Evolutionary conservation across 2,113 vertebrate species (phyloP).

Genomic region (Pipra filicauda): DNA sequence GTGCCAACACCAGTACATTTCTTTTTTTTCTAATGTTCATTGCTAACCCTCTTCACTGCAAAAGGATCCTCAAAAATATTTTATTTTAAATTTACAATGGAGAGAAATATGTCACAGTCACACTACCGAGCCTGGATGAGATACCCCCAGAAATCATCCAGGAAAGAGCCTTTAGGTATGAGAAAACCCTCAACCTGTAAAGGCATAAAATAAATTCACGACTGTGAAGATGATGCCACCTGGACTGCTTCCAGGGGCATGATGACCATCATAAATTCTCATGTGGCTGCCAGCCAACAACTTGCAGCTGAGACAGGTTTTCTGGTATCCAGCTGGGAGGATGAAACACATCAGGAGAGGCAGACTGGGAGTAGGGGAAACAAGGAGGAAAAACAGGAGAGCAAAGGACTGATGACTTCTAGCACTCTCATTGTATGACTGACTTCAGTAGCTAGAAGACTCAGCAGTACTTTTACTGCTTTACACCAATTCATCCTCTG

Average conservation of each 20-base stretch:
- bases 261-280: conserved; percentile 17
- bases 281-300: conserved; percentile 29
- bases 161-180: not conserved
- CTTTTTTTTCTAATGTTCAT: not conserved
- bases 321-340: conserved; percentile 31
- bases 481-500: not conserved
- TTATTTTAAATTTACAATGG: not conserved
- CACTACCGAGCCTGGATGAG: accelerated
- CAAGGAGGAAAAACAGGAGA: not conserved
- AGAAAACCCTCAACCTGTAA: conserved; percentile 21
- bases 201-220: not conserved
- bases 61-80: not conserved
- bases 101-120: not conserved
- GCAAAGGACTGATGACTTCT: not conserved
- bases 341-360: not conserved
- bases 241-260: conserved; percentile 39
- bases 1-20: not conserved
- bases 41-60: not conserved
- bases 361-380: not conserved
- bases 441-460: not conserved
- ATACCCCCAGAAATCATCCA: not conserved
- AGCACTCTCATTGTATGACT: not conserved
- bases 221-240: conserved; percentile 43
- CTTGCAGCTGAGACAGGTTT: conserved; percentile 35
- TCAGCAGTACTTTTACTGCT: not conserved